Conservation (phyloP, 2,888 invertebrate species). For the Encarsia formosa region DNA sequence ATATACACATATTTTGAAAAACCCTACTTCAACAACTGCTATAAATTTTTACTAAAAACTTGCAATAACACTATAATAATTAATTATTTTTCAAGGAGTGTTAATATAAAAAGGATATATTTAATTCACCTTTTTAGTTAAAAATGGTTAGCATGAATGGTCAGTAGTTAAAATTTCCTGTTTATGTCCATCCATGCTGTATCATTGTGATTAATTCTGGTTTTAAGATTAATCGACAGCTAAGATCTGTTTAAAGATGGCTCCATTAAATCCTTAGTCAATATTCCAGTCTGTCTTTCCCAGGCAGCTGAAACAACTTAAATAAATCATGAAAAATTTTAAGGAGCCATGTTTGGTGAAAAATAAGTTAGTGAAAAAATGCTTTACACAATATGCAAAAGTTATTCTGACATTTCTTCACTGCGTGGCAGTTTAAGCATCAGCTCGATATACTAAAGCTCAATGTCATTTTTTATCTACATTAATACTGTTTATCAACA, state of each 20-base stretch:
- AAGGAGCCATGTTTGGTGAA: constrained; percentile 7
- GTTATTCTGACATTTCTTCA: background rate
- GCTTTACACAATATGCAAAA: constrained; percentile 21
- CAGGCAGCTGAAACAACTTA: constrained; percentile 44
- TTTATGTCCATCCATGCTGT: constrained; percentile 4
- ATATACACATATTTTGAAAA: too few relatives aligned
- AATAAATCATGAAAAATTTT: constrained; percentile 17
- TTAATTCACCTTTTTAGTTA: constrained; percentile 17
- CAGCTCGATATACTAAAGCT: constrained; percentile 15
- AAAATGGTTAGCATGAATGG: constrained; percentile 9
- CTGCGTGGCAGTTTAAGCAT: constrained; percentile 27
- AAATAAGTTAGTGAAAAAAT: constrained; percentile 12
- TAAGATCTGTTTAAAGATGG: constrained; percentile 19
- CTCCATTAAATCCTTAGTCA: constrained; percentile 25
- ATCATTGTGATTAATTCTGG: constrained; percentile 15
- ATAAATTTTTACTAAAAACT: too few relatives aligned
- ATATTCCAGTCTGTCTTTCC: constrained; percentile 21
- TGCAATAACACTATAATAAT: too few relatives aligned
- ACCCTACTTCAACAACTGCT: too few relatives aligned
- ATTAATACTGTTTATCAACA: constrained; percentile 33
- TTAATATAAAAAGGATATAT: constrained; percentile 19
- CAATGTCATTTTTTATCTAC: constrained; percentile 34
- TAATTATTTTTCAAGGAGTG: too few relatives aligned
- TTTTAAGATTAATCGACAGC: constrained; percentile 20
- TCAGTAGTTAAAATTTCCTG: constrained; percentile 1